These are phyloP conservation scores for Drosophila repleta DNA, from an alignment of 1,140 invertebrate species.

Conservation along the genomic window DNA sequence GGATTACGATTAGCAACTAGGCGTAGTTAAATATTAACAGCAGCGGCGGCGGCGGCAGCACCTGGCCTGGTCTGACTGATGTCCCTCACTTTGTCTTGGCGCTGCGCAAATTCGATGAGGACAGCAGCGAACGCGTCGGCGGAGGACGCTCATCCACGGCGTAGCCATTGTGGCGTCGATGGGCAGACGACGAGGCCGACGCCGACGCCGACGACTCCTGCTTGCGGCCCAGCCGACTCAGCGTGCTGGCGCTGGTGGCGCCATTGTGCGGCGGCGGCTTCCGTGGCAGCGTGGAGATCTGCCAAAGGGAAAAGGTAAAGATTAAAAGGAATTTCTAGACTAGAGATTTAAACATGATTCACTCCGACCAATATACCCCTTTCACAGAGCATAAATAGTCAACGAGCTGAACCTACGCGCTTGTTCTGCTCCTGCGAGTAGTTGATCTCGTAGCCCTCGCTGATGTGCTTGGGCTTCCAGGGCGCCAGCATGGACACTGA, in stretches of 20 bases:
- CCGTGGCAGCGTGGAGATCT: conserved; percentile 74
- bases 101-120: conserved; percentile 77
- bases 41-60: conserved; percentile 6
- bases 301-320: background rate
- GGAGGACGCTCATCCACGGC: conserved; percentile 72
- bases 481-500: conserved; percentile 93
- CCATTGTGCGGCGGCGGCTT: conserved; percentile 71
- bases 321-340: background rate
- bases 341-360: too few species aligned
- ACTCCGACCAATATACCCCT: too few species aligned
- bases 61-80: background rate
- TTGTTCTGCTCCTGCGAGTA: conserved; percentile 89
- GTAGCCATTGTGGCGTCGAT: conserved; percentile 52
- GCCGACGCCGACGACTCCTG: conserved; percentile 39
- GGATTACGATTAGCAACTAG: conserved; percentile 66
- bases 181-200: conserved; percentile 23
- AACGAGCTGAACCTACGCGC: conserved; percentile 67
- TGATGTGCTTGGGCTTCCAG: conserved; percentile 90
- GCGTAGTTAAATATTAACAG: conserved; percentile 55
- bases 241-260: conserved; percentile 67
- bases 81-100: conserved; percentile 60
- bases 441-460: conserved; percentile 90
- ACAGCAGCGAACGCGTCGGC: conserved; percentile 69
- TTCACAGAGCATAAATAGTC: too few species aligned
- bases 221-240: conserved; percentile 61